A percentile compares a stretch with the other conserved stretches of the same genome.
phyloP scores from a whole-genome alignment of 2,888 invertebrate genomes.

The Quadroppia sp. region DNA sequence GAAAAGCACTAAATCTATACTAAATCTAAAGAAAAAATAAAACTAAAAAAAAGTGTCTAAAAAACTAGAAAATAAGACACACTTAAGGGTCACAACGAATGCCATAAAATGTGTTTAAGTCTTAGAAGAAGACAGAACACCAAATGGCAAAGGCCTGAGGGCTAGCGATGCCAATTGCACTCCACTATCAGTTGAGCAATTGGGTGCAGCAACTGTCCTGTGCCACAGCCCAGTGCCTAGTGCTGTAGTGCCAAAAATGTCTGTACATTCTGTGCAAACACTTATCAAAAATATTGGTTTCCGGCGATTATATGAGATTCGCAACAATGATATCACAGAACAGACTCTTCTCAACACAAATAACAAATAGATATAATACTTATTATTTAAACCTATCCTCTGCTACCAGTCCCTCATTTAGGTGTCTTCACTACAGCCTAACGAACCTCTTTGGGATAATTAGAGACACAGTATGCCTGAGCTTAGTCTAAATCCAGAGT shows the following conservation, averaged over 20 bases:
- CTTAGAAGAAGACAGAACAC: constrained; percentile 17
- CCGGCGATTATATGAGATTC: constrained; percentile 28
- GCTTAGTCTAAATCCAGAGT: too few species aligned
- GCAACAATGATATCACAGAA: constrained; percentile 4
- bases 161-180: constrained; percentile 4
- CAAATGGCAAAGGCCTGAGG: background rate
- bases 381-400: constrained; percentile 31
- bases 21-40: background rate
- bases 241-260: too few species aligned
- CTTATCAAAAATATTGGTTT: constrained; percentile 32
- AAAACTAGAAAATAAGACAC: background rate
- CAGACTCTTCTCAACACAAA: background rate
- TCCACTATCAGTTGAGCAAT: constrained; percentile 15
- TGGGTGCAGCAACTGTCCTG: constrained; percentile 28
- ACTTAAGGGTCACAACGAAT: constrained; percentile 2
- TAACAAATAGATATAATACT: constrained; percentile 17
- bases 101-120: constrained; percentile 25
- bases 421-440: constrained; percentile 7
- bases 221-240: too few species aligned
- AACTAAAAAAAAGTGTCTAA: constrained; percentile 7
- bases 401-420: background rate
- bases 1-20: constrained; percentile 14
- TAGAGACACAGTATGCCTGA: background rate
- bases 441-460: constrained; percentile 23
- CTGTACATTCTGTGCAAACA: background rate